phyloP scores from a whole-genome alignment of 2,888 invertebrate genomes.

The Drosophila tanythrix region DNA sequence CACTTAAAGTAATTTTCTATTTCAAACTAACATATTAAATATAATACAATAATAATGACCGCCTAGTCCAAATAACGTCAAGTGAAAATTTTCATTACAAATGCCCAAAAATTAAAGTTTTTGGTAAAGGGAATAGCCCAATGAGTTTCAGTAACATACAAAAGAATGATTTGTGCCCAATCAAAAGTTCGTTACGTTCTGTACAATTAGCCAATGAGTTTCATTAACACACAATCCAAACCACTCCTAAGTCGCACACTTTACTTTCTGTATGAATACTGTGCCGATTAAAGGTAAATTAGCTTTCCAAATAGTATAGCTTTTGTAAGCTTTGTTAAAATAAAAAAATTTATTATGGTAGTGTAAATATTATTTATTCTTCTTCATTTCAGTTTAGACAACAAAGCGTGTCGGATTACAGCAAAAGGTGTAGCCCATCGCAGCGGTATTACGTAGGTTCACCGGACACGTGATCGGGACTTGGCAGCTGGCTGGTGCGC shows the following conservation, averaged over 20 bases:
- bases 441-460: background rate
- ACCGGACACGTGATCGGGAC: slow-evolving; percentile 5
- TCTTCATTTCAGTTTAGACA: background rate
- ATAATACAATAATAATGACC: too few species aligned
- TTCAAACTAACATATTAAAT: background rate
- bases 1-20: background rate
- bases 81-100: background rate
- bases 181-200: background rate
- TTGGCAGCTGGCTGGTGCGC: slow-evolving; percentile 4
- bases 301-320: background rate
- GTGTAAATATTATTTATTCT: background rate
- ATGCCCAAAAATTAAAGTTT: background rate
- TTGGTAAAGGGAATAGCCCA: background rate
- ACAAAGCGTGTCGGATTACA: slow-evolving; percentile 17
- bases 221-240: background rate
- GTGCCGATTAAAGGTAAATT: background rate
- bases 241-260: background rate
- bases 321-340: background rate
- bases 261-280: background rate
- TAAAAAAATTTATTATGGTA: background rate
- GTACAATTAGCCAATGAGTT: background rate
- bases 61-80: background rate
- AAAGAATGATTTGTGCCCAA: background rate
- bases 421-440: slow-evolving; percentile 13
- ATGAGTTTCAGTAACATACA: background rate